These are phyloP conservation scores for Hemicentrotus pulcherrimus DNA, from an alignment of 35 echinoderm and acorn worm species.

Conservation along the genomic window DNA sequence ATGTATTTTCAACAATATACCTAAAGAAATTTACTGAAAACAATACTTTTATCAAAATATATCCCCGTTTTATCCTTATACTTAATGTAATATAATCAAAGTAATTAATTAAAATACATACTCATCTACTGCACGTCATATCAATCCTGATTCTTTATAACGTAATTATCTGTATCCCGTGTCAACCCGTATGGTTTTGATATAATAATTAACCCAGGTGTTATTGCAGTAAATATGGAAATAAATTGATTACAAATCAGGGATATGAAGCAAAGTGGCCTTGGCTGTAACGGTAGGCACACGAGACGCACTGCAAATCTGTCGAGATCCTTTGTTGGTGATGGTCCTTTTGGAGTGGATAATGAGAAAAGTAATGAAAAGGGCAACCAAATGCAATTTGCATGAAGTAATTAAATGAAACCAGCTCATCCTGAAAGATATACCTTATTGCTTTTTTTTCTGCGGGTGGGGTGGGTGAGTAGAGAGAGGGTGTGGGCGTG, in stretches of 20 bases:
- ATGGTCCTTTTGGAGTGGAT: not conserved
- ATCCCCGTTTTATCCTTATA: not conserved
- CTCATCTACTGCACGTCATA: not conserved
- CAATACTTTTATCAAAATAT: not conserved
- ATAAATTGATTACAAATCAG: slow-evolving; percentile 20
- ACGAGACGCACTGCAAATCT: not conserved
- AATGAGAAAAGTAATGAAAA: slow-evolving; percentile 20
- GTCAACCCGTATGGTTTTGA: not conserved
- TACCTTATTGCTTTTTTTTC: slow-evolving; percentile 11
- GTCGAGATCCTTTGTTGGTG: slow-evolving; percentile 8
- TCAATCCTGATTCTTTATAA: not conserved
- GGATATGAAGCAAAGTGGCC: not conserved
- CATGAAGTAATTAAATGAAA: slow-evolving; percentile 20
- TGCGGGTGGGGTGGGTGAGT: not conserved
- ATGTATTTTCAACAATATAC: not conserved
- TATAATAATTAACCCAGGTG: not conserved
- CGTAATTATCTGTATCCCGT: not conserved
- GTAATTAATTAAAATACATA: not conserved
- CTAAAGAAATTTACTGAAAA: too few relatives aligned
- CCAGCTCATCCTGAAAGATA: slow-evolving; percentile 16
- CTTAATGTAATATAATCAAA: not conserved
- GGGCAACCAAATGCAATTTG: slow-evolving; percentile 10
- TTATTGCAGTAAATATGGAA: slow-evolving; percentile 5
- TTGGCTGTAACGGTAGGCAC: not conserved
- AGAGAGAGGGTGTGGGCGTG: not conserved